Conservation (phyloP, 2,888 invertebrate genomes). For the Danaus chrysippus region DNA sequence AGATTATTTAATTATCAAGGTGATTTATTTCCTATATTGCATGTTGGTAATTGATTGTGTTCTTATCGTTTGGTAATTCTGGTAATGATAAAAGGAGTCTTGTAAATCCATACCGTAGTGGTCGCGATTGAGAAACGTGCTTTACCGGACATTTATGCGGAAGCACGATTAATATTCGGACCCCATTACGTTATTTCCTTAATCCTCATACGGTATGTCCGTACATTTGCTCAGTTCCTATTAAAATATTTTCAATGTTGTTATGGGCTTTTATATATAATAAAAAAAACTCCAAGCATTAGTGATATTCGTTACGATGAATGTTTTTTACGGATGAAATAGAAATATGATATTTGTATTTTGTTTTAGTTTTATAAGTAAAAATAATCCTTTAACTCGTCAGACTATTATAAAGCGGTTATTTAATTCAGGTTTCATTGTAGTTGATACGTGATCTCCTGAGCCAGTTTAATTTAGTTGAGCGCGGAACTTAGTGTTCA, state of each 20-base stretch:
- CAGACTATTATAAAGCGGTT: background rate
- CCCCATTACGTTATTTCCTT: slow-evolving; percentile 6
- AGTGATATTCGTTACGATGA: no score
- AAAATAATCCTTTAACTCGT: no score
- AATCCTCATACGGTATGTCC: background rate
- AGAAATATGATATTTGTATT: no score
- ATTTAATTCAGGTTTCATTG: background rate
- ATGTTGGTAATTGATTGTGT: no score
- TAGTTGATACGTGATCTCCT: background rate
- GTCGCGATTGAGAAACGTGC: background rate
- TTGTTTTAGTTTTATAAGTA: no score
- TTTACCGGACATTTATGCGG: slow-evolving; percentile 11
- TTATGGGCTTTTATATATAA: no score
- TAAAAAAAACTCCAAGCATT: no score
- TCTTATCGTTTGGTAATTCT: no score
- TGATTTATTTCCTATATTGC: no score
- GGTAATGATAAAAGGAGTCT: no score
- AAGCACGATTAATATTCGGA: slow-evolving; percentile 12
- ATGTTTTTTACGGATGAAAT: no score
- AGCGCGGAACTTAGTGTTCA: background rate
- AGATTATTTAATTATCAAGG: no score
- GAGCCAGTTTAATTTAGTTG: background rate
- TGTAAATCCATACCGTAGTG: background rate
- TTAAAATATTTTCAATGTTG: background rate
- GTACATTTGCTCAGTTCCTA: background rate